Conservation (phyloP, 2,888 invertebrate species). For the Diarsia mendica region DNA sequence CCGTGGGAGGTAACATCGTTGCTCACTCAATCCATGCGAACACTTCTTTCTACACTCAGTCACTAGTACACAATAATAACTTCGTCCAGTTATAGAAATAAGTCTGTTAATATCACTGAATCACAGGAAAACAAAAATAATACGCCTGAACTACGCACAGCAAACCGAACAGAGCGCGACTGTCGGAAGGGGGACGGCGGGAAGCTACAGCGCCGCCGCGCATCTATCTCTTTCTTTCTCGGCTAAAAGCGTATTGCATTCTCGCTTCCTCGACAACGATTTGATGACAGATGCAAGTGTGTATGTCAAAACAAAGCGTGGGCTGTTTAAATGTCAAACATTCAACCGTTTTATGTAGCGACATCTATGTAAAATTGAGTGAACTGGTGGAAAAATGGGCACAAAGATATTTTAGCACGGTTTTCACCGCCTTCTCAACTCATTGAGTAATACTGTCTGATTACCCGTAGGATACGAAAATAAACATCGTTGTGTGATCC, state of each 20-base stretch:
- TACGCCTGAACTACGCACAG: conserved; percentile 78
- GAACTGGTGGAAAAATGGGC: conserved; percentile 64
- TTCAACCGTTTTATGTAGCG: conserved; percentile 75
- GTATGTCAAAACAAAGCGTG: conserved; percentile 89
- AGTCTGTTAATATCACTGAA: conserved; percentile 60
- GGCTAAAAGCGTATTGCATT: conserved; percentile 63
- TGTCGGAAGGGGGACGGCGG: conserved; percentile 86
- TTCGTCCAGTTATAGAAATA: conserved; percentile 64
- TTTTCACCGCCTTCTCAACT: conserved; percentile 59
- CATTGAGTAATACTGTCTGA: conserved; percentile 61
- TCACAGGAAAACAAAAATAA: conserved; percentile 77
- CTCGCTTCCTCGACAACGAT: conserved; percentile 78
- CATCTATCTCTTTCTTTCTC: conserved; percentile 75
- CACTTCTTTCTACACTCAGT: conserved; percentile 74
- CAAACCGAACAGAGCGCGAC: conserved; percentile 86
- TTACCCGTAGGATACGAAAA: conserved; percentile 52
- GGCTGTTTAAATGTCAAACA: conserved; percentile 84
- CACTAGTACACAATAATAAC: conserved; percentile 71
- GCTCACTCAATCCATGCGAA: conserved; percentile 85
- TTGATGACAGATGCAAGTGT: conserved; percentile 81
- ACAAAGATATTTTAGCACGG: conserved; percentile 66
- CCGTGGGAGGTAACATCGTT: conserved; percentile 89
- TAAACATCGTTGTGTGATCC: conserved; percentile 43
- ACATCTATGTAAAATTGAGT: conserved; percentile 73
- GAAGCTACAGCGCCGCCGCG: conserved; percentile 88